A percentile compares a stretch with the other conserved stretches of the same genome.
Evolutionary conservation across 2,113 vertebrate species (phyloP).

Genomic region (Saccopteryx leptura): DNA sequence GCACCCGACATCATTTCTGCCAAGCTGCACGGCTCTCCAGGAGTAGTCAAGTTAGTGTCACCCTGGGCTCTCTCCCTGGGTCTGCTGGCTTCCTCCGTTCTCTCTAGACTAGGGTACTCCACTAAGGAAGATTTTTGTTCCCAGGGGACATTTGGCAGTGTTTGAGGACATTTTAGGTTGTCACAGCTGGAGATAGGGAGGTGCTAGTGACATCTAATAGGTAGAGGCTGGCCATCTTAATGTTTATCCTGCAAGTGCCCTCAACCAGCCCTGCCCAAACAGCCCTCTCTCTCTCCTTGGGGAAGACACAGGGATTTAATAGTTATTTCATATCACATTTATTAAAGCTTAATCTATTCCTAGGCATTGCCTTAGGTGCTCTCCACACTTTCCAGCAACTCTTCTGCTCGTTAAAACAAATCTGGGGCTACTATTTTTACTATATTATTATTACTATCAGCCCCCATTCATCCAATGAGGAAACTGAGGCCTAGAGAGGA

Average conservation of each 20-base stretch:
- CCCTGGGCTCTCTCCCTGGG: neutral
- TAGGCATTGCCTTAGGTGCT: neutral
- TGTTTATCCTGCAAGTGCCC: neutral
- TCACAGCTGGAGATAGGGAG: neutral
- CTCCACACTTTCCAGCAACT: neutral
- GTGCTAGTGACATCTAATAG: neutral
- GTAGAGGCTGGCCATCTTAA: neutral
- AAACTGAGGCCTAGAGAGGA: neutral
- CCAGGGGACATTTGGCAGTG: neutral
- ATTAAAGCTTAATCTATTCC: neutral
- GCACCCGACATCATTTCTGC: neutral
- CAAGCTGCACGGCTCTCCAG: neutral
- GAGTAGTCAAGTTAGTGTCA: neutral
- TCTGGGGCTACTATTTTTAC: neutral
- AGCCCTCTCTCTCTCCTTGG: neutral
- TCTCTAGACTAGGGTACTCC: neutral
- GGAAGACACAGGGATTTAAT: neutral
- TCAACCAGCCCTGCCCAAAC: neutral
- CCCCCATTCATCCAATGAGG: neutral
- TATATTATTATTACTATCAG: neutral
- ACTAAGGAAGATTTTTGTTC: neutral
- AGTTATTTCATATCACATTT: neutral
- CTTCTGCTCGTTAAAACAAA: neutral
- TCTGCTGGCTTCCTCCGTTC: neutral
- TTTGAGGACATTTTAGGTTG: neutral